Evolutionary conservation across 2,797 vertebrate genomes (phyloP).

Genomic region (Anisognathus igniventris): DNA sequence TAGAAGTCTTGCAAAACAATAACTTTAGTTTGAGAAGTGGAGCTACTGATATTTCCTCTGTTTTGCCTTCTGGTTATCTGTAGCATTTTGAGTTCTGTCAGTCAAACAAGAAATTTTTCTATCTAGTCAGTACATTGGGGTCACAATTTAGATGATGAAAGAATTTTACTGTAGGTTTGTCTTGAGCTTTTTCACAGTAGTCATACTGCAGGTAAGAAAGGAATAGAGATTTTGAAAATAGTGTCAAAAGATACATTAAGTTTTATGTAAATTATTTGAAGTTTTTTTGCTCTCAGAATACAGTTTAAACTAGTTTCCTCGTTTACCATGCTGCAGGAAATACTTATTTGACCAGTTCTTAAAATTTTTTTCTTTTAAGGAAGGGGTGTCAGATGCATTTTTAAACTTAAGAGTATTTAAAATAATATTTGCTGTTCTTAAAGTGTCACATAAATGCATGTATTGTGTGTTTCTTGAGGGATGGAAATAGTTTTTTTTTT

Average conservation of each 20-base stretch:
- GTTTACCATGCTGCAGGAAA: slow-evolving; percentile 41
- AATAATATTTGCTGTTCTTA: slow-evolving; percentile 70
- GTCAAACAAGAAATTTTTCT: background rate
- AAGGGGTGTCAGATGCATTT: slow-evolving; percentile 53
- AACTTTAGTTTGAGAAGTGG: background rate
- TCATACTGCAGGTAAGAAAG: background rate
- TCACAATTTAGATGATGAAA: slow-evolving; percentile 1
- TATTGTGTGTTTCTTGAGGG: slow-evolving; percentile 70
- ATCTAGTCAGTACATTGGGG: background rate
- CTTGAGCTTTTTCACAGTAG: slow-evolving; percentile 2
- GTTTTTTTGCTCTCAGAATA: background rate
- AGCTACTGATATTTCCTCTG: background rate
- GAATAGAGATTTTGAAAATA: background rate
- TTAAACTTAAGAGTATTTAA: slow-evolving; percentile 74
- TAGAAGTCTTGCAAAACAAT: background rate
- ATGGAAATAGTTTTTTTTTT: slow-evolving; percentile 54
- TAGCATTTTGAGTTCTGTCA: background rate
- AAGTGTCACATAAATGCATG: slow-evolving; percentile 76
- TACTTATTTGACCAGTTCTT: slow-evolving; percentile 53
- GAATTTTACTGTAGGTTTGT: slow-evolving; percentile 20
- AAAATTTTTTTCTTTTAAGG: background rate
- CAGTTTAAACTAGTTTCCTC: slow-evolving; percentile 8
- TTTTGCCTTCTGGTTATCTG: background rate
- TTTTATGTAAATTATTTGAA: background rate
- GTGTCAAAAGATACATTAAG: slow-evolving; percentile 7